Evolutionary conservation across 1,140 invertebrate species (phyloP).

Genomic region (Drosophila kanapiae): DNA sequence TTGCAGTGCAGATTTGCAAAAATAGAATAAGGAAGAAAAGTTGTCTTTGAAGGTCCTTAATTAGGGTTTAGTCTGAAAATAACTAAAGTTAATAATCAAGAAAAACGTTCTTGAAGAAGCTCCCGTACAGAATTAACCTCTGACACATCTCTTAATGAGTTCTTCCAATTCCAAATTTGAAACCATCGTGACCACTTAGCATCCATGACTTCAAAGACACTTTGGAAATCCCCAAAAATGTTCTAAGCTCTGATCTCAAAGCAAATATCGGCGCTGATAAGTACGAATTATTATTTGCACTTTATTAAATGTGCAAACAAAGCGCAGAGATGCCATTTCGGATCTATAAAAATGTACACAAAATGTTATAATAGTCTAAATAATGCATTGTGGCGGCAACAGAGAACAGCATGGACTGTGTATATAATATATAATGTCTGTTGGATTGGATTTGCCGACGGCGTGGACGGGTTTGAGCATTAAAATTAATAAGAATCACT

Average conservation of each 20-base stretch:
- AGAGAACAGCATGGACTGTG: neutral
- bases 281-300: slow-evolving; percentile 48
- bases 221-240: slow-evolving; percentile 28
- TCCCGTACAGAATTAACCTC: neutral
- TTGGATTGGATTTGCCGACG: slow-evolving; percentile 5
- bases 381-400: slow-evolving; percentile 18
- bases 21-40: neutral
- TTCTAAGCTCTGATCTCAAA: slow-evolving; percentile 61
- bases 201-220: slow-evolving; percentile 35
- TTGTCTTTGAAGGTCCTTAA: no score
- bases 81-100: neutral
- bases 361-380: slow-evolving; percentile 16
- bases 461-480: slow-evolving; percentile 44
- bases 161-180: slow-evolving; percentile 4
- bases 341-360: slow-evolving; percentile 35
- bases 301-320: slow-evolving; percentile 41
- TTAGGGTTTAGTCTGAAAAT: no score
- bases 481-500: slow-evolving; percentile 75
- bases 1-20: neutral
- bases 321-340: slow-evolving; percentile 16
- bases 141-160: neutral
- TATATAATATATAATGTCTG: slow-evolving; percentile 1
- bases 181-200: slow-evolving; percentile 49
- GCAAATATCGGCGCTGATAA: slow-evolving; percentile 46
- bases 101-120: neutral